Evolutionary conservation across 2,888 invertebrate genomes (phyloP), one percentile per base, ranked within the genome.

Genomic region (Loripinus fragilis): DNA sequence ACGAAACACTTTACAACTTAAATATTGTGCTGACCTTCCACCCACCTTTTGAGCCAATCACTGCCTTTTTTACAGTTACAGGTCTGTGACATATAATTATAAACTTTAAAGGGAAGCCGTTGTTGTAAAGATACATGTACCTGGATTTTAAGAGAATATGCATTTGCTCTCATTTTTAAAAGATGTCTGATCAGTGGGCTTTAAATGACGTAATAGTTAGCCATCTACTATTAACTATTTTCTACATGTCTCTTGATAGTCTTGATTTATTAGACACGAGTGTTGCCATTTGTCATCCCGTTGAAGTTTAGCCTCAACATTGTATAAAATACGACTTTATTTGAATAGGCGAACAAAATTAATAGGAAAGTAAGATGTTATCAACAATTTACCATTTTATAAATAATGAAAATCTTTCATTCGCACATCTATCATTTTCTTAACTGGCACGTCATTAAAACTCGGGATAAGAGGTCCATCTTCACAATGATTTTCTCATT

Each of bases 321-420:
- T 60, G 33, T 60, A 60, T 60, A 33, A 60, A 60, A 60, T 60
- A 60, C 33, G 60, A 60, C 60, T 60, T 60, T 28, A 7, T n/a
- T 17, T 60, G 60, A 60, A 60, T 60, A 60, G 60, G 60, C 28
- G 33, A 60, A 60, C 60, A 60, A 60, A 60, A 60, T 60, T 60
- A 60, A 60, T 60, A 30, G 60, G 33, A 23, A 33, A 28, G 28
- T 33, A 60, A 60, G 60, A 60, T 60, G 30, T 60, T 60, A 60
- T 60, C 60, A 28, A 60, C 60, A 33, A 17, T 33, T 33, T 60
- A 33, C 33, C 33, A 60, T 60, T 60, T 60, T 28, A 60, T 60
- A 60, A 55, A 60, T 60, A 60, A 60, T 60, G 60, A 60, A 60
- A 60, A 60, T 60, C 60, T 33, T 60, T 60, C 33, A 17, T 33